phyloP scores from a whole-genome alignment of 2,888 invertebrate species.

The Reticulitermes lucifugus region DNA sequence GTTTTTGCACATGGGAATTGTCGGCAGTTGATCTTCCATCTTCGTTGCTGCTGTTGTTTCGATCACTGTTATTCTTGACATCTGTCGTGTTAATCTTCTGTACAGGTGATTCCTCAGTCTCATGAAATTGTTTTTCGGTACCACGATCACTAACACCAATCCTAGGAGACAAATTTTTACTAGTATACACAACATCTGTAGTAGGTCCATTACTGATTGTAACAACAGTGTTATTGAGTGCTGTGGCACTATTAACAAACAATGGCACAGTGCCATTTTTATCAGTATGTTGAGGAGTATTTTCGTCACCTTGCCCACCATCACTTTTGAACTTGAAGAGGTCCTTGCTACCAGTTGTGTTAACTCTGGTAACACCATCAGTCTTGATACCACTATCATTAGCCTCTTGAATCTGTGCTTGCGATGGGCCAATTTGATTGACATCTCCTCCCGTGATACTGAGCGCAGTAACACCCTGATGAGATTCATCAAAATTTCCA shows the following conservation, averaged over 20 bases:
- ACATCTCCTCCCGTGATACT: constrained; percentile 19
- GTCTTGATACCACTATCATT: constrained; percentile 22
- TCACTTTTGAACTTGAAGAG: constrained; percentile 31
- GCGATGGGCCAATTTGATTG: constrained; percentile 50
- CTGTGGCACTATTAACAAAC: constrained; percentile 38
- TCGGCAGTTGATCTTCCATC: constrained; percentile 19
- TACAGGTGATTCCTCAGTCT: constrained; percentile 46
- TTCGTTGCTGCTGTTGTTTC: constrained; percentile 31
- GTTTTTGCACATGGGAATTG: constrained; percentile 40
- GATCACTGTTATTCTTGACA: constrained; percentile 28
- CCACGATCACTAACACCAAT: constrained; percentile 42
- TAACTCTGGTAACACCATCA: constrained; percentile 21
- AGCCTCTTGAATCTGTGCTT: constrained; percentile 51
- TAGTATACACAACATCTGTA: constrained; percentile 37
- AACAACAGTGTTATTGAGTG: constrained; percentile 38
- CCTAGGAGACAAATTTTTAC: constrained; percentile 38
- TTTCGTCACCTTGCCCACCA: constrained; percentile 38
- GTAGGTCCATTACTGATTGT: constrained; percentile 37
- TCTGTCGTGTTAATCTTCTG: constrained; percentile 44
- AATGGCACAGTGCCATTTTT: constrained; percentile 44
- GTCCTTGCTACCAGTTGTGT: constrained; percentile 29
- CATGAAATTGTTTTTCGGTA: constrained; percentile 39
- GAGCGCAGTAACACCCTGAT: constrained; percentile 19
- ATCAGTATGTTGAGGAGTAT: constrained; percentile 39
- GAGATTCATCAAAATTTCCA: constrained; percentile 31